These are phyloP conservation scores for Spodoptera littoralis DNA, from an alignment of 2,888 invertebrate genomes.

Conservation along the genomic window DNA sequence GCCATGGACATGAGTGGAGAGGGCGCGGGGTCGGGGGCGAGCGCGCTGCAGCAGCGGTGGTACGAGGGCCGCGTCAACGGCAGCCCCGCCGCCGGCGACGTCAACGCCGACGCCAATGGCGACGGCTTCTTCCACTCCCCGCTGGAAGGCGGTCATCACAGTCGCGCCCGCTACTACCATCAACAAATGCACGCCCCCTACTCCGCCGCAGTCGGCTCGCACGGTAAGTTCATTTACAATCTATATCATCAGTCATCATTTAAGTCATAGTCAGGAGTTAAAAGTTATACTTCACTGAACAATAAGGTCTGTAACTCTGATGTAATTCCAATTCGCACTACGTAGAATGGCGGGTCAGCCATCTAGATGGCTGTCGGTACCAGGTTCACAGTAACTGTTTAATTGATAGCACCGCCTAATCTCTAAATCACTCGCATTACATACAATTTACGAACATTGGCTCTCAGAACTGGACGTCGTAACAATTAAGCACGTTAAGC, in stretches of 20 bases:
- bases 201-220: conserved; percentile 86
- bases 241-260: conserved; percentile 5
- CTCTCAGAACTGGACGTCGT: conserved; percentile 66
- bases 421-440: conserved; percentile 50
- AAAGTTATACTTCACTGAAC: conserved; percentile 1
- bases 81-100: conserved; percentile 85
- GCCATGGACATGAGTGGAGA: conserved; percentile 88
- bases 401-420: conserved; percentile 39
- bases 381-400: conserved; percentile 25
- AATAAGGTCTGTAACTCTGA: not conserved
- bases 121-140: conserved; percentile 88
- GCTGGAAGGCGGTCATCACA: conserved; percentile 87
- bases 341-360: not conserved
- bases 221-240: conserved; percentile 75
- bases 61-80: conserved; percentile 88
- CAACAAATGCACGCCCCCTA: conserved; percentile 89
- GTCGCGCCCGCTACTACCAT: conserved; percentile 88
- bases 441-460: conserved; percentile 60
- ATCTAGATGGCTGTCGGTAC: not conserved
- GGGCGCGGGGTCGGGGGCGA: conserved; percentile 79
- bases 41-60: conserved; percentile 87
- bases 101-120: conserved; percentile 86
- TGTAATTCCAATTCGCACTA: not conserved
- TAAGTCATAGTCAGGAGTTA: conserved; percentile 4
- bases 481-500: conserved; percentile 74